These are phyloP conservation scores for Aspidiotus rigidus DNA, from an alignment of 2,888 invertebrate genomes.

Conservation along the genomic window DNA sequence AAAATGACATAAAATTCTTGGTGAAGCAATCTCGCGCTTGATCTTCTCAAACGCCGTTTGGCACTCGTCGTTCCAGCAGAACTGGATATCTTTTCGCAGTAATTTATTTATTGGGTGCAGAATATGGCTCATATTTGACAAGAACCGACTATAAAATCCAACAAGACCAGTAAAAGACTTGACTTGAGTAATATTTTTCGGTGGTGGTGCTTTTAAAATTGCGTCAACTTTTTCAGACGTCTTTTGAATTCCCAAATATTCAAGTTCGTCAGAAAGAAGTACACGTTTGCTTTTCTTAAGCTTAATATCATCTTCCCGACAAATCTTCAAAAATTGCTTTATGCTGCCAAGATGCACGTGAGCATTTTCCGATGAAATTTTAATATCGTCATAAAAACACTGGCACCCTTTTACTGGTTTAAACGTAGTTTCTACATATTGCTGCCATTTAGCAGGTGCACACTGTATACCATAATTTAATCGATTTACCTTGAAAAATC, in stretches of 20 bases:
- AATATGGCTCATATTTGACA: too few species aligned
- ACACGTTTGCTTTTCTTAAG: too few species aligned
- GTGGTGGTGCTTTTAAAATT: too few species aligned
- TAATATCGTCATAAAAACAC: neutral
- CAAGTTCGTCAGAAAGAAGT: too few species aligned
- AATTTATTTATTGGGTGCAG: too few species aligned
- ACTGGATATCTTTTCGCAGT: too few species aligned
- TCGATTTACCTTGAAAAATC: neutral
- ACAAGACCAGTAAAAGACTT: neutral
- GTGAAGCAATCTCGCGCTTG: neutral
- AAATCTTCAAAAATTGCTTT: too few species aligned
- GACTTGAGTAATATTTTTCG: neutral
- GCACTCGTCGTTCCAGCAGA: neutral
- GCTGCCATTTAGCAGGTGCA: neutral
- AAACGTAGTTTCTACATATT: neutral
- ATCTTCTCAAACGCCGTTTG: neutral
- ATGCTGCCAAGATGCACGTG: too few species aligned
- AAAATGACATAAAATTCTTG: neutral
- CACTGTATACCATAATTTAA: neutral
- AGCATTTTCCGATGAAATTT: neutral
- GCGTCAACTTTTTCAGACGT: too few species aligned
- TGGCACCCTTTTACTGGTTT: neutral
- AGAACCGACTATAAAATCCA: too few species aligned
- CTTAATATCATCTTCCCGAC: too few species aligned
- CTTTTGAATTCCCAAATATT: too few species aligned